Evolutionary conservation across 1,140 invertebrate species (phyloP).

Genomic region (Trichomalopsis sarcophagae): DNA sequence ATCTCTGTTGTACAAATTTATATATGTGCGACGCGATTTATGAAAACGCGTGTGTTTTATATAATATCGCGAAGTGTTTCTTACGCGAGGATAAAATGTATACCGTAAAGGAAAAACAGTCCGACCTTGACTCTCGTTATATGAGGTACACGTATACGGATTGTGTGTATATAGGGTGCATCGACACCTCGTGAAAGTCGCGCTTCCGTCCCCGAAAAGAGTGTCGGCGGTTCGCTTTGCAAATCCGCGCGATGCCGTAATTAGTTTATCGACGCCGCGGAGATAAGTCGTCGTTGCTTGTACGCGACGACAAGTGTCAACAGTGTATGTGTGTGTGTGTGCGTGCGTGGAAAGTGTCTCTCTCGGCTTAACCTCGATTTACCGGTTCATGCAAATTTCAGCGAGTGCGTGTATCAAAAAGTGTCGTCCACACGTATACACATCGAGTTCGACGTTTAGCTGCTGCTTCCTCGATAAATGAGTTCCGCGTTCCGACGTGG

Average conservation of each 20-base stretch:
- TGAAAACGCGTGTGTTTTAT: too few species aligned
- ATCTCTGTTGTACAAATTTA: conserved; percentile 21
- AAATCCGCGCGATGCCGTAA: conserved; percentile 22
- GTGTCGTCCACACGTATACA: background rate
- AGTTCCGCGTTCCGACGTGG: conserved; percentile 34
- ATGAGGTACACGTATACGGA: background rate
- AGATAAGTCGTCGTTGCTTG: conserved; percentile 6
- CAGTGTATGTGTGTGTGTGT: background rate
- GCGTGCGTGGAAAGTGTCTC: background rate
- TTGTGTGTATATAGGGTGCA: background rate
- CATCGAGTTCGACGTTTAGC: background rate
- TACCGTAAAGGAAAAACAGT: too few species aligned
- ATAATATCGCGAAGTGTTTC: too few species aligned
- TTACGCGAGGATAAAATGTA: too few species aligned
- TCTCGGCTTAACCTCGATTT: conserved; percentile 41
- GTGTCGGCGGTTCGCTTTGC: background rate
- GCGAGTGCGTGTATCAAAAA: conserved; percentile 1
- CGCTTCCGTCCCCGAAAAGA: conserved; percentile 4
- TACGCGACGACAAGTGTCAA: conserved; percentile 11
- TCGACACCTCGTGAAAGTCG: background rate
- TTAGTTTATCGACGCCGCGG: conserved; percentile 37
- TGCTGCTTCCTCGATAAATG: background rate
- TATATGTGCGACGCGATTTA: background rate
- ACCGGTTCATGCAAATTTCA: conserved; percentile 44
- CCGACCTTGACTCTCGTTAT: background rate